A percentile compares a stretch with the other conserved stretches of the same genome.
Conservation (phyloP, 2,113 vertebrate species). For the Perca schrenkii region DNA sequence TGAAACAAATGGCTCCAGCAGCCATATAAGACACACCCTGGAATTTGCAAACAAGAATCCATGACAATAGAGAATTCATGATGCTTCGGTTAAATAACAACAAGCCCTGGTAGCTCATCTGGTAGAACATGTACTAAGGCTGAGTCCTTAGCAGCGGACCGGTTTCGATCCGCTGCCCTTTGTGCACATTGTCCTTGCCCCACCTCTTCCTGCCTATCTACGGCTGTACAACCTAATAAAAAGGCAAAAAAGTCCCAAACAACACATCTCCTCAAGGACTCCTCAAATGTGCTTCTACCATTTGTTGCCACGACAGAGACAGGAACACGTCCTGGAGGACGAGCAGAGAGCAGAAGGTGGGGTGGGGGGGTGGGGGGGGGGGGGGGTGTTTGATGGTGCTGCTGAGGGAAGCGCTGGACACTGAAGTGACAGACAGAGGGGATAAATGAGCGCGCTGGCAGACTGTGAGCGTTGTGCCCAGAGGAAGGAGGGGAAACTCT, state of each 20-base stretch:
- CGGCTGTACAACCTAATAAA: no score
- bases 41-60: slow-evolving; percentile 19
- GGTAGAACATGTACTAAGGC: no score
- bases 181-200: no score
- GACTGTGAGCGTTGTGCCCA: slow-evolving; percentile 19
- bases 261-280: slow-evolving; percentile 6
- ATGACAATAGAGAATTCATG: slow-evolving; percentile 30
- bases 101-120: background rate
- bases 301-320: slow-evolving; percentile 32
- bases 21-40: background rate
- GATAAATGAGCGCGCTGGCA: slow-evolving; percentile 50
- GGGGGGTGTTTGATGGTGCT: slow-evolving; percentile 10
- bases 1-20: slow-evolving; percentile 13
- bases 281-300: slow-evolving; percentile 29
- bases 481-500: slow-evolving; percentile 41
- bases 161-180: no score
- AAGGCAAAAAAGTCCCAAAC: no score
- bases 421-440: slow-evolving; percentile 46
- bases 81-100: slow-evolving; percentile 28
- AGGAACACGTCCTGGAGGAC: slow-evolving; percentile 26
- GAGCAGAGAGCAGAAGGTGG: slow-evolving; percentile 33
- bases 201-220: no score
- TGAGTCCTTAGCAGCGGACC: no score
- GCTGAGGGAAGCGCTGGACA: slow-evolving; percentile 36
- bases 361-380: background rate